These are phyloP conservation scores for Petrophora chlorosata DNA, from an alignment of 2,888 invertebrate genomes.

Conservation along the genomic window DNA sequence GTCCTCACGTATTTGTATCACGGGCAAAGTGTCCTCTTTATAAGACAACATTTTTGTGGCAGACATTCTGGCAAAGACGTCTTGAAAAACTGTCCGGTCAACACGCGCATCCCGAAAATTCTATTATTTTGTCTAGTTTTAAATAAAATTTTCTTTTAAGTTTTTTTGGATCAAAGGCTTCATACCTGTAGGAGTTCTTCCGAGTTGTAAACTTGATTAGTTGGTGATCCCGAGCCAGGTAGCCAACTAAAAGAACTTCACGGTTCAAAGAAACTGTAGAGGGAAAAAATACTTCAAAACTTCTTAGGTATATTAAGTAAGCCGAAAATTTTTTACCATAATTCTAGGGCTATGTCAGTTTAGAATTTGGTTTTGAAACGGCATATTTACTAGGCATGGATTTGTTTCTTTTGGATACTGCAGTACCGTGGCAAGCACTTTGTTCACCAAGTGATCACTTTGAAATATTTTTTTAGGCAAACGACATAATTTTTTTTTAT, in stretches of 20 bases:
- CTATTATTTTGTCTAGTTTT: too few relatives aligned
- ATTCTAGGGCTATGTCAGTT: too few relatives aligned
- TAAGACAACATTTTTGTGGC: too few relatives aligned
- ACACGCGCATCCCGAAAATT: too few relatives aligned
- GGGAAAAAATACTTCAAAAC: conserved; percentile 21
- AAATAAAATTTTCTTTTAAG: not conserved
- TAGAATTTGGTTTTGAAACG: conserved; percentile 7
- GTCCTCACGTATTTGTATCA: too few relatives aligned
- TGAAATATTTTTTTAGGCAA: not conserved
- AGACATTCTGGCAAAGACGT: too few relatives aligned
- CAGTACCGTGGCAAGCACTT: too few relatives aligned
- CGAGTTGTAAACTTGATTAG: conserved; percentile 44
- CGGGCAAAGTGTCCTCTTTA: too few relatives aligned
- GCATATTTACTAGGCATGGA: not conserved
- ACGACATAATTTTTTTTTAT: too few relatives aligned
- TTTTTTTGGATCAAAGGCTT: conserved; percentile 2
- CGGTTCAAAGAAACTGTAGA: conserved; percentile 34
- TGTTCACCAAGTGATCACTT: too few relatives aligned
- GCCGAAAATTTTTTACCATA: conserved; percentile 31
- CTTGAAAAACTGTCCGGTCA: too few relatives aligned
- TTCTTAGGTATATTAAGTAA: conserved; percentile 31
- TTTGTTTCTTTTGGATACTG: not conserved
- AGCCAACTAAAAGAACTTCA: conserved; percentile 34
- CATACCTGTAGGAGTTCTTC: conserved; percentile 1
- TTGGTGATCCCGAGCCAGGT: conserved; percentile 37